phyloP scores from a whole-genome alignment of 2,797 vertebrate genomes.

The Carcharodon carcharias region DNA sequence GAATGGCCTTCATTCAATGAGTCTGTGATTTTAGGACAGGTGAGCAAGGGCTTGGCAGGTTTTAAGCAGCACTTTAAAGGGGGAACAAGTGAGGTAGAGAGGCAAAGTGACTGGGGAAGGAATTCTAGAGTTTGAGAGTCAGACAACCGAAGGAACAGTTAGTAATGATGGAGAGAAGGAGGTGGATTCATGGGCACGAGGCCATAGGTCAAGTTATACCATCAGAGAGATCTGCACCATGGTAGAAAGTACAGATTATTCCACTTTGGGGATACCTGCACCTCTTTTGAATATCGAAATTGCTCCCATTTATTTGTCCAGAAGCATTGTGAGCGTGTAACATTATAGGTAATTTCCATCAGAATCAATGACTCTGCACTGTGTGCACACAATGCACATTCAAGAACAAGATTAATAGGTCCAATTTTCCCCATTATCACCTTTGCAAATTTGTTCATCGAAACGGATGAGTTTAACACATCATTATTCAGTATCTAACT shows the following conservation, averaged over 20 bases:
- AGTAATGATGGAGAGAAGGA: background rate
- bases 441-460: slow-evolving; percentile 14
- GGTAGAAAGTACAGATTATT: background rate
- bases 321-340: background rate
- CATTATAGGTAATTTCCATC: background rate
- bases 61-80: no score
- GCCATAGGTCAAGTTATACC: background rate
- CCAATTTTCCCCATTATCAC: slow-evolving; percentile 34
- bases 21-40: background rate
- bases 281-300: slow-evolving; percentile 5
- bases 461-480: slow-evolving; percentile 16
- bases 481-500: slow-evolving; percentile 28
- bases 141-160: background rate
- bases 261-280: background rate
- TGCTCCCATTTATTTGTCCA: background rate
- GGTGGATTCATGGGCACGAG: background rate
- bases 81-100: background rate
- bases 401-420: slow-evolving; percentile 29
- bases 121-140: background rate
- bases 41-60: background rate
- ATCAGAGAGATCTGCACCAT: background rate
- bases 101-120: background rate
- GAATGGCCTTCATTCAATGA: background rate
- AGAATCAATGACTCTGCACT: background rate
- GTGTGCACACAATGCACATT: background rate